Conservation (phyloP, 1,140 invertebrate genomes). For the Orchesella cincta region DNA sequence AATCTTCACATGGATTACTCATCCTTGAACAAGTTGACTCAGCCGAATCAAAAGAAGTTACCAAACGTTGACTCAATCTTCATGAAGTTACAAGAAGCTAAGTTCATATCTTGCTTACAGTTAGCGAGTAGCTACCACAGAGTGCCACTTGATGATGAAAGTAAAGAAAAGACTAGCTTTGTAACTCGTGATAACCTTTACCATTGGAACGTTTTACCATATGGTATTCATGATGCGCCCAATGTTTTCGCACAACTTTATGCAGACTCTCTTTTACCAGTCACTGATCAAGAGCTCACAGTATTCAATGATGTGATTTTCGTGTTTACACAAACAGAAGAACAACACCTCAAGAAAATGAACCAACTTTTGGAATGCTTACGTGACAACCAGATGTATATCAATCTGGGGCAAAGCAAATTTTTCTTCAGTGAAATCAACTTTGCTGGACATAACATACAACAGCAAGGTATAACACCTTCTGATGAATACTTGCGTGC, state of each 20-base stretch:
- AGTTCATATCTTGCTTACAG: conserved; percentile 60
- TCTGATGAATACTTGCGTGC: neutral
- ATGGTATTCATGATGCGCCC: neutral
- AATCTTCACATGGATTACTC: neutral
- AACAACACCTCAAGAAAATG: neutral
- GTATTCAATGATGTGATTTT: neutral
- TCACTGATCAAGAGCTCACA: neutral
- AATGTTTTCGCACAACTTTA: neutral
- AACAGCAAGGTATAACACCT: neutral
- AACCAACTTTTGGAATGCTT: neutral
- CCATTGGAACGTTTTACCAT: neutral
- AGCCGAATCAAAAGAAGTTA: conserved; percentile 56
- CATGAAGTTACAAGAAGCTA: conserved; percentile 55
- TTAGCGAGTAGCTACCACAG: conserved; percentile 60
- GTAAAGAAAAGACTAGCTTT: conserved; percentile 59
- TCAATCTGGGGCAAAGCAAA: neutral
- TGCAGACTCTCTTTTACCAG: neutral
- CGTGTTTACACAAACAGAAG: neutral
- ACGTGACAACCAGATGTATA: neutral
- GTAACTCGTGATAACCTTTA: conserved; percentile 19
- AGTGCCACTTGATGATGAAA: conserved; percentile 54
- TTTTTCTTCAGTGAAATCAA: neutral
- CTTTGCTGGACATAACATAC: neutral
- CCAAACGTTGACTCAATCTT: conserved; percentile 60
- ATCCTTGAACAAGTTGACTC: neutral